Conservation (phyloP, 2,888 invertebrate genomes). For the Tenthredo scrophulariae region DNA sequence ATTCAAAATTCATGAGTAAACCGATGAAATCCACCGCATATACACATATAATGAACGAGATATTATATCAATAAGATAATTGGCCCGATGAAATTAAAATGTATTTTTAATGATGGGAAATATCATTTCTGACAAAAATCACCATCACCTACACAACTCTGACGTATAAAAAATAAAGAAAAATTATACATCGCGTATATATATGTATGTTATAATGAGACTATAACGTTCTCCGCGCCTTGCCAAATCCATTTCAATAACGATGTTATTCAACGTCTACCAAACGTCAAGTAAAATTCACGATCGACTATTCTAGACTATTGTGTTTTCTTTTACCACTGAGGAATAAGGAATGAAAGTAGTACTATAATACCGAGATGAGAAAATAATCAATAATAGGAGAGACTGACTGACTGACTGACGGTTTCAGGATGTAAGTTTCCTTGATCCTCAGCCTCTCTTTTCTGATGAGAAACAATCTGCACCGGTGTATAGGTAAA, state of each 20-base stretch:
- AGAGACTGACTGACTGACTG: slow-evolving; percentile 11
- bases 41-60: not conserved
- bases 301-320: not conserved
- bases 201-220: slow-evolving; percentile 16
- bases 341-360: not conserved
- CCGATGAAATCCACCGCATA: slow-evolving; percentile 14
- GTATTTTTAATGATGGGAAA: not conserved
- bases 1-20: slow-evolving; percentile 47
- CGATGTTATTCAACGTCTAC: not conserved
- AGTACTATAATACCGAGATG: not conserved
- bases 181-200: not conserved
- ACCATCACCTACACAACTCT: not conserved
- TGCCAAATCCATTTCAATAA: slow-evolving; percentile 39
- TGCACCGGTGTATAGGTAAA: not conserved
- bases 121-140: not conserved
- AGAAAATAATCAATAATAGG: slow-evolving; percentile 17
- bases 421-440: slow-evolving; percentile 7
- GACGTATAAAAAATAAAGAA: not conserved
- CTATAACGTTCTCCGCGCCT: not conserved
- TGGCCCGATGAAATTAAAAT: not conserved
- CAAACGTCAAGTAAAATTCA: slow-evolving; percentile 26
- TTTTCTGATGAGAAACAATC: not conserved
- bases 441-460: not conserved
- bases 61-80: not conserved
- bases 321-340: slow-evolving; percentile 23